These are phyloP conservation scores for Pachliopta kotzebuea DNA, from an alignment of 2,888 invertebrate genomes.

Conservation along the genomic window DNA sequence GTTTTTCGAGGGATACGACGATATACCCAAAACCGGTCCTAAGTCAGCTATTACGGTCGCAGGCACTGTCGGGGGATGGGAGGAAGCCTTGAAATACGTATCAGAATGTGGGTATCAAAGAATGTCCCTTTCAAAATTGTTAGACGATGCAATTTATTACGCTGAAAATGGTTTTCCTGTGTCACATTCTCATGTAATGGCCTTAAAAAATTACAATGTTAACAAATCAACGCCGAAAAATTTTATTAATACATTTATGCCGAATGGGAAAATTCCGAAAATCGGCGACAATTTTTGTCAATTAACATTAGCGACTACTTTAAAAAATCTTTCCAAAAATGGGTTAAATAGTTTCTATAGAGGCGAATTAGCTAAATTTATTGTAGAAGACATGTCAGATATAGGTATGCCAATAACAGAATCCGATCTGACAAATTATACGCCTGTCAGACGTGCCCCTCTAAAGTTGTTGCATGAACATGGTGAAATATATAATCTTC, in stretches of 20 bases:
- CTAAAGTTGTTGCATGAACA: slow-evolving; percentile 53
- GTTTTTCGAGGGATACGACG: slow-evolving; percentile 47
- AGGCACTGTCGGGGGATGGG: slow-evolving; percentile 69
- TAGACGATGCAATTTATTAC: slow-evolving; percentile 63
- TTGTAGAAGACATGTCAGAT: slow-evolving; percentile 54
- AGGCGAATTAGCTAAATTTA: slow-evolving; percentile 57
- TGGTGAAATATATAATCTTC: slow-evolving; percentile 61
- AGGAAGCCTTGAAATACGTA: slow-evolving; percentile 65
- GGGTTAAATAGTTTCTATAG: slow-evolving; percentile 63
- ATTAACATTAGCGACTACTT: slow-evolving; percentile 55
- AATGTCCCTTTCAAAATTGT: slow-evolving; percentile 49
- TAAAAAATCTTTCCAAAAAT: slow-evolving; percentile 52
- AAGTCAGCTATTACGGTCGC: slow-evolving; percentile 65
- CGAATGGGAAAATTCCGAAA: slow-evolving; percentile 47
- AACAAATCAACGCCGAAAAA: slow-evolving; percentile 35
- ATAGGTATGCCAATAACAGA: slow-evolving; percentile 62
- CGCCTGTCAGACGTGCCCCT: slow-evolving; percentile 54
- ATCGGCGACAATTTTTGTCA: slow-evolving; percentile 56
- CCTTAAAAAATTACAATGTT: slow-evolving; percentile 32
- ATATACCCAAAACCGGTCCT: slow-evolving; percentile 57
- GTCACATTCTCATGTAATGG: slow-evolving; percentile 43
- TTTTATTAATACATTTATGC: slow-evolving; percentile 49
- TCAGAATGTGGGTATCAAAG: slow-evolving; percentile 60
- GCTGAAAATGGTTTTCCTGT: slow-evolving; percentile 64
- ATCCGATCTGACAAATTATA: slow-evolving; percentile 58